Evolutionary conservation across 2,113 vertebrate genomes (phyloP).

Genomic region (Myanophis thanlyinensis): DNA sequence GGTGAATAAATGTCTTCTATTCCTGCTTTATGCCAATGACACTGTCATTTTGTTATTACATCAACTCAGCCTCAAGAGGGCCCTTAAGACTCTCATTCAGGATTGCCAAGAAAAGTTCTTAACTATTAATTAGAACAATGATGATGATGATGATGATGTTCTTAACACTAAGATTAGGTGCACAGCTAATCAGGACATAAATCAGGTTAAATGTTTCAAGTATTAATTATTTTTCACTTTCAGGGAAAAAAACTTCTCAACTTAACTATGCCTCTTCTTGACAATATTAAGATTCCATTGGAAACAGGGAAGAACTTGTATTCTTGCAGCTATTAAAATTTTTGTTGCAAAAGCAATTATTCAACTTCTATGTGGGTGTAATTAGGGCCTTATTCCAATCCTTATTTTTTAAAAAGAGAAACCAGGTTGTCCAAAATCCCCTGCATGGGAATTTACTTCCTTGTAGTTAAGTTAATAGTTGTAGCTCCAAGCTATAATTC

Average conservation of each 20-base stretch:
- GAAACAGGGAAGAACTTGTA: neutral
- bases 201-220: neutral
- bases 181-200: neutral
- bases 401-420: neutral
- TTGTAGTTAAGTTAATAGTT: neutral
- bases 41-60: neutral
- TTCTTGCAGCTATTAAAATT: neutral
- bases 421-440: neutral
- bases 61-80: neutral
- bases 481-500: neutral
- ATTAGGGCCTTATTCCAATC: neutral
- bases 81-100: neutral
- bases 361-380: neutral
- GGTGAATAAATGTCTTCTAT: neutral
- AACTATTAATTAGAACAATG: neutral
- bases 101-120: neutral
- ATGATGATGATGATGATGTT: too few species aligned
- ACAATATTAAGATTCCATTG: neutral
- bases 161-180: neutral
- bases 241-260: neutral
- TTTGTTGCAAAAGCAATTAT: neutral
- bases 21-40: neutral
- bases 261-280: neutral
- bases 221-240: neutral
- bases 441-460: neutral